Evolutionary conservation across 1,140 invertebrate species (phyloP), one percentile per base, ranked within the genome.

Genomic region (Episyrphus balteatus): DNA sequence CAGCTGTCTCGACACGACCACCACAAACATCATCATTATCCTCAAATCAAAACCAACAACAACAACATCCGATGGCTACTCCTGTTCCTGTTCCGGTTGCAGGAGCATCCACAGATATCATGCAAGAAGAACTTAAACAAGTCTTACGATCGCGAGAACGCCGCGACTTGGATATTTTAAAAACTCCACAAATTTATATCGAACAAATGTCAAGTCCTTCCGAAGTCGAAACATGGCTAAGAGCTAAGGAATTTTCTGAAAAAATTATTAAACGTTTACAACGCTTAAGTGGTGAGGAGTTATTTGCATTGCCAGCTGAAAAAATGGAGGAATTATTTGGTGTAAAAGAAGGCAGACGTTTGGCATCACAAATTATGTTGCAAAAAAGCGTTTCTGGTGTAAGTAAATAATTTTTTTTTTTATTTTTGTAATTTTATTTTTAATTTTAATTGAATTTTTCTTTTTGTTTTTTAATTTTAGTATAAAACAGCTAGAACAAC

Each of bases 371-470:
- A 56, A 63, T 89, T n/a, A 76, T 77, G 2, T 73, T 86, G 42
- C 84, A 85, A 55, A 73, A 81, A 51, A 84, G 78, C 56, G 73
- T 80, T 21, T 80, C 77, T 49, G 82, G 81, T 68, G 86, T 88
- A 75, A 76, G 75, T 45, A n/a, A 13, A 43, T 18, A 42, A 9
- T 13, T 10, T 39, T 1, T 33, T 33, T 17, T 44, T 12, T 9
- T 41, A 45, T 17, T 45, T 51, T 46, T 31, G 15, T n/a, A 21
- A 30, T 47, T 47, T 30, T 12, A 32, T 21, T 42, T 40, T 14
- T n/a, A 15, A 34, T 34, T 45, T 14, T 38, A 5, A 38, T 10
- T n/a, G 10, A 34, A 10, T 10, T 34, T 34, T 38, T 38, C 36
- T 38, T 38, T 11, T 10, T 38, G n/a, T 38, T 14, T n/a, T 41